Conservation (phyloP, 92 coral and sea anemone species). For the Parazoanthus swiftii region DNA sequence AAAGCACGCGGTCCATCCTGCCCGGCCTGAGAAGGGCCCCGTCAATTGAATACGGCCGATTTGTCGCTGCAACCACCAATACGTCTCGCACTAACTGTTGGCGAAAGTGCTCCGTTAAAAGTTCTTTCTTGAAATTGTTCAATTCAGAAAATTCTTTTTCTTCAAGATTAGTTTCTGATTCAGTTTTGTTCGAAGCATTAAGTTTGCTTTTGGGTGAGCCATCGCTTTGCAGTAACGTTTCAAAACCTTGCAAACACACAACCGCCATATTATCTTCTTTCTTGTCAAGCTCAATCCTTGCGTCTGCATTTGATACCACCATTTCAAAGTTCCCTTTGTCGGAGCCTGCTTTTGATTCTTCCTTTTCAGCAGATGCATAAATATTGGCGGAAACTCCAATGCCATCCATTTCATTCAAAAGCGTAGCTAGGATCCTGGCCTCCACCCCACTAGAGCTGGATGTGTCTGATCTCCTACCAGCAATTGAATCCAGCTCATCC, state of each 20-base stretch:
- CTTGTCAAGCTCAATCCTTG: background rate
- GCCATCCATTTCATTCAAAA: constrained; percentile 97
- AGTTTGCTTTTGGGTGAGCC: background rate
- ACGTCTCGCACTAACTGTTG: constrained; percentile 58
- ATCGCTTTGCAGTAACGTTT: constrained; percentile 1
- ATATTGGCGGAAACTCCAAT: constrained; percentile 89
- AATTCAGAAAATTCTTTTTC: background rate
- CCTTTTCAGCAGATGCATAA: constrained; percentile 55
- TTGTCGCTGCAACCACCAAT: constrained; percentile 89
- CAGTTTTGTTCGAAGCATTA: background rate
- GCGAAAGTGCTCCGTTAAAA: background rate
- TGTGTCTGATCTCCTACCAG: constrained; percentile 74
- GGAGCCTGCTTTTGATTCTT: background rate
- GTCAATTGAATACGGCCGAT: constrained; percentile 89
- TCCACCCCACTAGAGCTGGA: constrained; percentile 63
- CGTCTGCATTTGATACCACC: background rate
- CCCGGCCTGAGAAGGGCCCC: constrained; percentile 97
- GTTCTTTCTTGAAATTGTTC: background rate
- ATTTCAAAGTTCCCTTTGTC: background rate
- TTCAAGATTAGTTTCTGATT: background rate
- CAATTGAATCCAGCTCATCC: constrained; percentile 92
- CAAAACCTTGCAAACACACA: background rate
- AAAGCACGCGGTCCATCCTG: constrained; percentile 88
- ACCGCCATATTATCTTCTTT: background rate
- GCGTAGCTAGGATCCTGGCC: constrained; percentile 83